phyloP scores from a whole-genome alignment of 2,113 vertebrate genomes.

The Aptenodytes patagonicus region DNA sequence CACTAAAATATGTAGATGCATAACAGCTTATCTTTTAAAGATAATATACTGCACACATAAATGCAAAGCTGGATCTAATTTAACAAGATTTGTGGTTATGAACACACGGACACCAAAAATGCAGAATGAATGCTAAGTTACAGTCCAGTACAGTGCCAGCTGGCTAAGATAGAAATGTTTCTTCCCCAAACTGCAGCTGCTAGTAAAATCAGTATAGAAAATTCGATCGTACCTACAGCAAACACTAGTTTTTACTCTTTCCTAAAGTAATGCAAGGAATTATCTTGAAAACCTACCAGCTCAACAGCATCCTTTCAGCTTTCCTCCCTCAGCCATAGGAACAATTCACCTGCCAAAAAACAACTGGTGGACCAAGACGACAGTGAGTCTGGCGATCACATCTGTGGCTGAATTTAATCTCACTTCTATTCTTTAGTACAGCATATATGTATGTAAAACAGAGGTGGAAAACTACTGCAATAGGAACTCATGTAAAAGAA shows the following conservation, averaged over 20 bases:
- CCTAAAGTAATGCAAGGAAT: not conserved
- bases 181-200: not conserved
- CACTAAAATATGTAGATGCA: slow-evolving; percentile 32
- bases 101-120: slow-evolving; percentile 66
- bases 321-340: not conserved
- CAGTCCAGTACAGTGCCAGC: slow-evolving; percentile 22
- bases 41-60: slow-evolving; percentile 33
- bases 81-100: slow-evolving; percentile 65
- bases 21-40: slow-evolving; percentile 70
- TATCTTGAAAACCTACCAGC: not conserved
- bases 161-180: slow-evolving; percentile 2
- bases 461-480: not conserved
- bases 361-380: not conserved
- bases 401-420: not conserved
- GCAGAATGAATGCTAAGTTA: slow-evolving; percentile 42
- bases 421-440: not conserved
- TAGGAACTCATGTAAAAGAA: not conserved
- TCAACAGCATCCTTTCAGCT: not conserved
- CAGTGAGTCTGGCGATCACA: not conserved
- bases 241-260: not conserved
- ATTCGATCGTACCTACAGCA: not conserved
- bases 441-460: rapidly evolving
- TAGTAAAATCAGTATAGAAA: not conserved
- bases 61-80: slow-evolving; percentile 51
- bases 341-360: not conserved